These are phyloP conservation scores for Engystomops pustulosus DNA, from an alignment of 2,113 vertebrate species.

Conservation along the genomic window DNA sequence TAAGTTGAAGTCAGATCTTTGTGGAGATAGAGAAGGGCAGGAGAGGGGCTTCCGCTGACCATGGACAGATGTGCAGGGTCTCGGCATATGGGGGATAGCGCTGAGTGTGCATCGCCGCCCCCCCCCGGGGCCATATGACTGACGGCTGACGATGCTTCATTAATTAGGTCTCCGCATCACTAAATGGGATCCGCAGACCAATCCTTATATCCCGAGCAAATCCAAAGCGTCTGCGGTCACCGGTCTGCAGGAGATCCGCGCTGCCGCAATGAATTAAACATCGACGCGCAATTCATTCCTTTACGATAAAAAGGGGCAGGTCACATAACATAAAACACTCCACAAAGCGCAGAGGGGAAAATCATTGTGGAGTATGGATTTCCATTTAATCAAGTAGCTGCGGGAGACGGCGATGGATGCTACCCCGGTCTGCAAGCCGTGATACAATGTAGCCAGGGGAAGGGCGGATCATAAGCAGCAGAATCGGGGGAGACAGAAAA, in stretches of 20 bases:
- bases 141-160: slow-evolving; percentile 27
- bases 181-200: not conserved
- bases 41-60: slow-evolving; percentile 36
- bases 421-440: not conserved
- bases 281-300: not conserved
- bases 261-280: not conserved
- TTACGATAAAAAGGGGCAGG: slow-evolving; percentile 14
- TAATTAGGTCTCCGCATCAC: slow-evolving; percentile 48
- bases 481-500: not conserved
- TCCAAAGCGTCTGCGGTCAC: not conserved
- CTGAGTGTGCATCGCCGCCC: slow-evolving; percentile 10
- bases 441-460: not conserved
- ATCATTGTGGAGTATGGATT: slow-evolving; percentile 39
- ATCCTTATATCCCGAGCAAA: not conserved
- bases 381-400: slow-evolving; percentile 31
- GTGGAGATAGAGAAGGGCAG: no score
- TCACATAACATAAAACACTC: slow-evolving; percentile 41
- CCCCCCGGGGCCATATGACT: not conserved
- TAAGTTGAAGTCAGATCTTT: slow-evolving; percentile 46
- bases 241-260: not conserved
- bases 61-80: slow-evolving; percentile 30
- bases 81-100: slow-evolving; percentile 34
- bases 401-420: slow-evolving; percentile 11
- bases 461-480: not conserved
- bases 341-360: slow-evolving; percentile 27